These are phyloP conservation scores for Glossophaga mutica DNA, from an alignment of 2,797 vertebrate species.

Conservation along the genomic window DNA sequence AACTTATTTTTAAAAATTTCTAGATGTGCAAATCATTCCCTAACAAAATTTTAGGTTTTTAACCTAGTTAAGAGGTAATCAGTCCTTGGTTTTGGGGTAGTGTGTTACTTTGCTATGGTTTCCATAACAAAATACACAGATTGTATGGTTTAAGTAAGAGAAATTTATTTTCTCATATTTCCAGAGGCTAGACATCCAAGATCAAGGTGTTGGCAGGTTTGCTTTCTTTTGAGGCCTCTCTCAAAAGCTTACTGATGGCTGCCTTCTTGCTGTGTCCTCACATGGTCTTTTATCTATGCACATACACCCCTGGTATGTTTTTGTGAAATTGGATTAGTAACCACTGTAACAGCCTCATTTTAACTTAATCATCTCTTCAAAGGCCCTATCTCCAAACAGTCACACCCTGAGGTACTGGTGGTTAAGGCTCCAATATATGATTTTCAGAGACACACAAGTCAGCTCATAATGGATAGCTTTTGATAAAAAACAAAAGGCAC, in stretches of 20 bases:
- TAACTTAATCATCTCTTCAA: background rate
- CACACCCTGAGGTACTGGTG: background rate
- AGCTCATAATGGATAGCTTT: background rate
- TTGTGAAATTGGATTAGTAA: background rate
- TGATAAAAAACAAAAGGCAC: background rate
- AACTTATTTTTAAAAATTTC: background rate
- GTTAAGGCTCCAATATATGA: background rate
- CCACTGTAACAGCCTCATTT: background rate
- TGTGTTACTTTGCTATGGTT: background rate
- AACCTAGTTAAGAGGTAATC: background rate
- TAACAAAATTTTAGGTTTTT: background rate
- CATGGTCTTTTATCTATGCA: background rate
- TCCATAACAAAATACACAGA: background rate
- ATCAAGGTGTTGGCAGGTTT: background rate
- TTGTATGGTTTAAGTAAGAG: background rate
- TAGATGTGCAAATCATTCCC: background rate
- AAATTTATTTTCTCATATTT: background rate
- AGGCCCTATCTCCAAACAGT: background rate
- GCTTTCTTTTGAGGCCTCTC: background rate
- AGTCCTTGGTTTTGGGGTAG: background rate
- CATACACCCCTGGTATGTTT: background rate
- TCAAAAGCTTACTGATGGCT: background rate
- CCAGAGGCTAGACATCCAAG: background rate
- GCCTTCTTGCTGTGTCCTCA: background rate
- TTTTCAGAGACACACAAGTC: background rate